Evolutionary conservation across 2,113 vertebrate genomes (phyloP).

Genomic region (Colinus virginianus): DNA sequence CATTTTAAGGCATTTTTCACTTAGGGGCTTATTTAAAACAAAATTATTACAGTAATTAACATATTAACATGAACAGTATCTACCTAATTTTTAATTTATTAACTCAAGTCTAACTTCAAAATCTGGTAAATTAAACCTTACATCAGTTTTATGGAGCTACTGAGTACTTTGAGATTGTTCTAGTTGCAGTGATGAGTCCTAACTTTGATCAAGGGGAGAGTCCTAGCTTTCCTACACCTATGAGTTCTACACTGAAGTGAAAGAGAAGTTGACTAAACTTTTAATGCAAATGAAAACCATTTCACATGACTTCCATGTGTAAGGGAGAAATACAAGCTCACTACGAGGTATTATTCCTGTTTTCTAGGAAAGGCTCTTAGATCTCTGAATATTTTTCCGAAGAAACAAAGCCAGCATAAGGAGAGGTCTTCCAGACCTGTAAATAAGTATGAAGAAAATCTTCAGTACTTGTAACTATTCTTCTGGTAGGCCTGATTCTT

Average conservation of each 20-base stretch:
- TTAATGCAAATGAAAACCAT: not conserved
- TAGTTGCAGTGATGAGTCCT: not conserved
- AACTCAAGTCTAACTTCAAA: not conserved
- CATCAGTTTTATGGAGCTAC: not conserved
- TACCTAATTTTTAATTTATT: not conserved
- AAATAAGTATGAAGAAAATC: not conserved
- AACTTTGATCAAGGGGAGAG: not conserved
- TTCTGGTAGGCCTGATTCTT: not conserved
- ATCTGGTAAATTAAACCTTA: not conserved
- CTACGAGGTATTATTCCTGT: not conserved
- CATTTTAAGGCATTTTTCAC: not conserved
- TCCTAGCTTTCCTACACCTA: not conserved
- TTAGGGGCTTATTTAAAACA: not conserved
- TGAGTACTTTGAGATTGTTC: not conserved
- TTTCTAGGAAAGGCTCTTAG: not conserved
- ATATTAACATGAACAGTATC: not conserved
- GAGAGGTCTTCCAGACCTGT: not conserved
- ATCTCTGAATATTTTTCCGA: not conserved
- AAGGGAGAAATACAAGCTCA: not conserved
- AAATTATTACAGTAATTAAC: not conserved
- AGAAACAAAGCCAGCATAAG: not conserved
- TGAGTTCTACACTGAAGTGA: not conserved
- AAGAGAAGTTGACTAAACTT: not conserved
- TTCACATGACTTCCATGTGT: not conserved
- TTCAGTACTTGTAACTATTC: not conserved